Conservation (phyloP, 2,113 vertebrate species). For the Megatriorchis doriae region DNA sequence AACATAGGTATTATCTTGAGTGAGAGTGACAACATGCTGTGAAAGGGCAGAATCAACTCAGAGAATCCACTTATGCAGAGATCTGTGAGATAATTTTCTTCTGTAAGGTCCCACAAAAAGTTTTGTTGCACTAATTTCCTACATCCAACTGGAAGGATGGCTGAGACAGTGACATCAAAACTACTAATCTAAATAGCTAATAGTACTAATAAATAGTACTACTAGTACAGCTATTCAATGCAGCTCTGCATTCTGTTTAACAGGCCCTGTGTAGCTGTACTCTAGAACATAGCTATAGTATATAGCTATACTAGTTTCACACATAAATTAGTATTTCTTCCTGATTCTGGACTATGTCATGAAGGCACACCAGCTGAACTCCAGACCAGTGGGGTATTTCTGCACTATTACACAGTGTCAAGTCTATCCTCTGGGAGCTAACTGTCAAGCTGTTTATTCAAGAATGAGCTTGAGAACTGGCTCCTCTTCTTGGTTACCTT, state of each 20-base stretch:
- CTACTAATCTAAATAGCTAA: not conserved
- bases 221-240: not conserved
- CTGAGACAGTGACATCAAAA: not conserved
- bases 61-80: not conserved
- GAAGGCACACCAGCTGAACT: not conserved
- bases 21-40: not conserved
- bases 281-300: not conserved
- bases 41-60: not conserved
- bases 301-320: not conserved
- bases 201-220: not conserved
- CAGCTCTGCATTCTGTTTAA: not conserved
- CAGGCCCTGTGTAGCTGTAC: not conserved
- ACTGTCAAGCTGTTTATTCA: not conserved
- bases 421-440: not conserved
- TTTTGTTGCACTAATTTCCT: not conserved
- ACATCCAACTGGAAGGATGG: not conserved
- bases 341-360: not conserved
- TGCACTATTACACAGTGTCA: not conserved
- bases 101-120: not conserved
- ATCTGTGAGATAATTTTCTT: not conserved
- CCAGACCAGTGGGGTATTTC: not conserved
- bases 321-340: not conserved
- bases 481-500: not conserved
- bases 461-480: not conserved
- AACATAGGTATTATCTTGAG: not conserved